Evolutionary conservation across 2,797 vertebrate genomes (phyloP).

Genomic region (Cynodonichthys magdalenae): DNA sequence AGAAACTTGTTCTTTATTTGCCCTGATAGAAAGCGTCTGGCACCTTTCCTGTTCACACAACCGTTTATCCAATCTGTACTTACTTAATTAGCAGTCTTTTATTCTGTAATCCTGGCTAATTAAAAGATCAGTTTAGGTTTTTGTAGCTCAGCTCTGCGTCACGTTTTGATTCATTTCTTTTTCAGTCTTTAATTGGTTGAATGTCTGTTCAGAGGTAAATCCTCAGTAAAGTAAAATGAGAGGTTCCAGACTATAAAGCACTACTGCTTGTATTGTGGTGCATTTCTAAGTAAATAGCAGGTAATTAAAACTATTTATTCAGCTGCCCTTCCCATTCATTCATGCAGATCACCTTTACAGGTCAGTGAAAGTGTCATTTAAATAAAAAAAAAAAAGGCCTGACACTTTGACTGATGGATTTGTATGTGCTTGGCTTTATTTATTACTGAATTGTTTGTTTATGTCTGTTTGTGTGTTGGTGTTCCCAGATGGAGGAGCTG

Average conservation of each 20-base stretch:
- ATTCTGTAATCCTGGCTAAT: background rate
- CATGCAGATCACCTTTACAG: constrained; percentile 17
- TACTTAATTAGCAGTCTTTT: background rate
- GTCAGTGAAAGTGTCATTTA: background rate
- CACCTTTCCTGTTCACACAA: constrained; percentile 1
- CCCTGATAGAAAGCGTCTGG: constrained; percentile 4
- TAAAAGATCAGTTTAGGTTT: background rate
- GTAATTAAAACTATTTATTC: constrained; percentile 52
- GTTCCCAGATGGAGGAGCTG: constrained; percentile 92
- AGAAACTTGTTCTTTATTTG: constrained; percentile 5
- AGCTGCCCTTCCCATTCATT: constrained; percentile 24
- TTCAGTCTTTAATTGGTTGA: background rate
- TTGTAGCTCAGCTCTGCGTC: background rate
- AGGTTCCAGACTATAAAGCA: background rate
- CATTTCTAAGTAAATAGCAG: constrained; percentile 49
- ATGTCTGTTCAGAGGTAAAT: background rate
- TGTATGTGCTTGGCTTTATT: background rate
- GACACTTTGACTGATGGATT: constrained; percentile 5
- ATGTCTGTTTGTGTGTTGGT: constrained; percentile 34
- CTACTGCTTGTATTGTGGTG: constrained; percentile 7
- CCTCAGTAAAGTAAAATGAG: background rate
- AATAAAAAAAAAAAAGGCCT: background rate
- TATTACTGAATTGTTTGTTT: constrained; percentile 19
- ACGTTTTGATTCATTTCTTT: background rate
- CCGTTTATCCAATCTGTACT: background rate